Evolutionary conservation across 2,888 invertebrate genomes (phyloP).

Genomic region (Mycalesis mineus): DNA sequence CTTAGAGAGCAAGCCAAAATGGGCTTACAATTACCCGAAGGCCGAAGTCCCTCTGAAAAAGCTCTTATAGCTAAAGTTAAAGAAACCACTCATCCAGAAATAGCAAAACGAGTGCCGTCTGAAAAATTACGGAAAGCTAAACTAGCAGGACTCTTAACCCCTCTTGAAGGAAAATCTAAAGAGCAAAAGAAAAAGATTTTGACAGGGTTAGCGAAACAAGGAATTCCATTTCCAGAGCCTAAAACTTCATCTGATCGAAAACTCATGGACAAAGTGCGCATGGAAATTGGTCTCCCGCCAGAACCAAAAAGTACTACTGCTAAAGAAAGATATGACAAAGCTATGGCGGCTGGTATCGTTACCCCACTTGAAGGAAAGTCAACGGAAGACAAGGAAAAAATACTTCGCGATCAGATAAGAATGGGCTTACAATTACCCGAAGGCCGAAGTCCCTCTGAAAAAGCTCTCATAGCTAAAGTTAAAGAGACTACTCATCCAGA

Average conservation of each 20-base stretch:
- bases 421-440: conserved; percentile 37
- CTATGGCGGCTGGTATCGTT: conserved; percentile 32
- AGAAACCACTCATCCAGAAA: conserved; percentile 5
- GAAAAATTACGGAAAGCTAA: conserved; percentile 33
- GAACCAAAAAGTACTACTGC: conserved; percentile 29
- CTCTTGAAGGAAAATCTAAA: conserved; percentile 29
- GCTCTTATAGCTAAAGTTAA: conserved; percentile 29
- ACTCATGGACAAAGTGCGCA: conserved; percentile 33
- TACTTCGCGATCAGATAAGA: conserved; percentile 31
- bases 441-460: conserved; percentile 38
- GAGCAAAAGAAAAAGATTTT: conserved; percentile 34
- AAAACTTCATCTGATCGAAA: conserved; percentile 37
- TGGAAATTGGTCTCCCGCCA: conserved; percentile 37
- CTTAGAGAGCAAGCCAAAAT: conserved; percentile 26
- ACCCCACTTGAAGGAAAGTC: conserved; percentile 39
- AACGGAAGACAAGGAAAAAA: conserved; percentile 35
- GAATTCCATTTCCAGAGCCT: conserved; percentile 37
- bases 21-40: conserved; percentile 32
- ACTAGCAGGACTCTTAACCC: conserved; percentile 31
- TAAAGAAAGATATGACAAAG: conserved; percentile 30
- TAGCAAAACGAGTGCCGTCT: conserved; percentile 10
- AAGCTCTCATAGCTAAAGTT: conserved; percentile 30
- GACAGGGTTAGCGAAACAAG: conserved; percentile 30
- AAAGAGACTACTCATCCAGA: conserved; percentile 19
- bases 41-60: conserved; percentile 33